Conservation (phyloP, 2,888 invertebrate species). For the Campoplex nolae region DNA sequence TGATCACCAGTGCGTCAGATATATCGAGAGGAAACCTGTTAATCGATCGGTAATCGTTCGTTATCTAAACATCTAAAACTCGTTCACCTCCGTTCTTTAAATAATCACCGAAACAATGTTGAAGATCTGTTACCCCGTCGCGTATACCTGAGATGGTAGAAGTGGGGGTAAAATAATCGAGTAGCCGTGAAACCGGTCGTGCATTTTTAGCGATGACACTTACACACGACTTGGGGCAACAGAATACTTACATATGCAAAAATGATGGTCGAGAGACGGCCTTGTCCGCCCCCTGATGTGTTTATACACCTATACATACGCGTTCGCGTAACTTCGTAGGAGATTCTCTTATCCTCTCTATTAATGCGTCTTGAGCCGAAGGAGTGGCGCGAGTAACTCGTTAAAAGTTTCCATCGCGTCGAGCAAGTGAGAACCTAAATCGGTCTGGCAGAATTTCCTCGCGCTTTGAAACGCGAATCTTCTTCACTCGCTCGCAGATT, state of each 20-base stretch:
- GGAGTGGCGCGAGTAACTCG: slow-evolving; percentile 52
- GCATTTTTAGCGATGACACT: slow-evolving; percentile 79
- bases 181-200: slow-evolving; percentile 74
- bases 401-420: slow-evolving; percentile 52
- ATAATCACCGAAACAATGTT: slow-evolving; percentile 46
- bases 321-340: slow-evolving; percentile 57
- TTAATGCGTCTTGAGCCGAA: slow-evolving; percentile 48
- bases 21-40: background rate
- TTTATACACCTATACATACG: slow-evolving; percentile 15
- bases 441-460: slow-evolving; percentile 28
- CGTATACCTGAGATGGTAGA: background rate
- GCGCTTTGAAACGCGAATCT: slow-evolving; percentile 47
- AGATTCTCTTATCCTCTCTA: slow-evolving; percentile 31
- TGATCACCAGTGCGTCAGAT: background rate
- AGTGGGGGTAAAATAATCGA: slow-evolving; percentile 35
- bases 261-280: slow-evolving; percentile 64
- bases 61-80: slow-evolving; percentile 17
- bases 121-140: slow-evolving; percentile 35
- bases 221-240: slow-evolving; percentile 63
- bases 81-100: slow-evolving; percentile 44
- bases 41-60: background rate
- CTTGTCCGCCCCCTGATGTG: slow-evolving; percentile 62
- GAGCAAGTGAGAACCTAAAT: slow-evolving; percentile 48
- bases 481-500: slow-evolving; percentile 20
- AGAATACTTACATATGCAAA: slow-evolving; percentile 35